Conservation (phyloP, 2,113 vertebrate species). For the Chloropsis hardwickii region DNA sequence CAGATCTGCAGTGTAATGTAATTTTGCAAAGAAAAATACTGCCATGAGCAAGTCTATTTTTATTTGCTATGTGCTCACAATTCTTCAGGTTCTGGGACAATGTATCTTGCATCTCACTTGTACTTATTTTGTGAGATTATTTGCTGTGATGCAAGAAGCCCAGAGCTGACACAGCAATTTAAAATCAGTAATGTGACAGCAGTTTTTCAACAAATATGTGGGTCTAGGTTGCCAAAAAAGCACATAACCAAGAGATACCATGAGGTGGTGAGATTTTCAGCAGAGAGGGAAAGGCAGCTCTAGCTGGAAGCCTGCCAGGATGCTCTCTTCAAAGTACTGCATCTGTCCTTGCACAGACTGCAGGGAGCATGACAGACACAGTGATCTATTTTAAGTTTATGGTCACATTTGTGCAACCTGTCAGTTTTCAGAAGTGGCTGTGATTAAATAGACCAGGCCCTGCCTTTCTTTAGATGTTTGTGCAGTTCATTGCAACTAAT, state of each 20-base stretch:
- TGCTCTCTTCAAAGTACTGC: background rate
- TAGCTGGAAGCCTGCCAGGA: background rate
- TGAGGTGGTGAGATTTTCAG: background rate
- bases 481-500: background rate
- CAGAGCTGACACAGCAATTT: conserved; percentile 29
- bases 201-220: conserved; percentile 8
- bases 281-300: background rate
- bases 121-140: conserved; percentile 44
- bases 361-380: background rate
- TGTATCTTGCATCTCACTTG: background rate
- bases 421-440: background rate
- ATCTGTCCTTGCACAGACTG: background rate
- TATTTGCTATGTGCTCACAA: conserved; percentile 40
- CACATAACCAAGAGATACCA: background rate
- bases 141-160: conserved; percentile 36
- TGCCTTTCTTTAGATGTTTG: background rate
- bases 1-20: background rate
- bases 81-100: conserved; percentile 47
- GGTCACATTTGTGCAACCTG: background rate
- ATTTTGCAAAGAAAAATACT: background rate
- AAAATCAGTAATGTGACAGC: background rate
- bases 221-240: background rate
- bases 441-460: background rate
- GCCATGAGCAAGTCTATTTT: conserved; percentile 41
- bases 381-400: background rate